Evolutionary conservation across 2,888 invertebrate genomes (phyloP).

Genomic region (Noctua janthina): DNA sequence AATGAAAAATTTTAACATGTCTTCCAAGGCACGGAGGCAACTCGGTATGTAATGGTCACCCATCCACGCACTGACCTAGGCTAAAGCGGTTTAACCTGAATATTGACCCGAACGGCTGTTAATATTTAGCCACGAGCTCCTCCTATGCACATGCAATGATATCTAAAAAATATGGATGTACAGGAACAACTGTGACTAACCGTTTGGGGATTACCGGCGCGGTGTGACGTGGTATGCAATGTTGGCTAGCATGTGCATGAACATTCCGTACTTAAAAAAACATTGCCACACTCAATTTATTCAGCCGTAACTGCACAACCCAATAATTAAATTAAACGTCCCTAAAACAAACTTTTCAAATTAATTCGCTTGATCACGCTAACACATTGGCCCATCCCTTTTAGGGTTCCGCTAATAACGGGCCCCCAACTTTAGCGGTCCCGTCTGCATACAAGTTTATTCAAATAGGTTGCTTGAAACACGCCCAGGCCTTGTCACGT

Average conservation of each 20-base stretch:
- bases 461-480: slow-evolving; percentile 54
- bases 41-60: too few species aligned
- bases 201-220: background rate
- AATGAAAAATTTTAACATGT: too few species aligned
- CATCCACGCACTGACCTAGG: too few species aligned
- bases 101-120: too few species aligned
- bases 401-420: slow-evolving; percentile 41
- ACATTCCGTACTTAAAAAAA: background rate
- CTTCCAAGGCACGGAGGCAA: too few species aligned
- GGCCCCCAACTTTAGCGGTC: slow-evolving; percentile 48
- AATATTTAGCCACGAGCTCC: too few species aligned
- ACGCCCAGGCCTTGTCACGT: slow-evolving; percentile 59
- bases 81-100: too few species aligned
- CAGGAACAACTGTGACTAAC: background rate
- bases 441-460: slow-evolving; percentile 60
- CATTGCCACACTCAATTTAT: background rate
- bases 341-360: slow-evolving; percentile 42
- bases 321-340: slow-evolving; percentile 19
- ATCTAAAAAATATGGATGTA: too few species aligned
- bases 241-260: background rate
- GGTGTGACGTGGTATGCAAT: background rate
- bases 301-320: background rate
- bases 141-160: too few species aligned
- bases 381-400: slow-evolving; percentile 14
- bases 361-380: slow-evolving; percentile 37